phyloP scores from a whole-genome alignment of 64 coral and sea anemone genomes.

The Montipora sp. region DNA sequence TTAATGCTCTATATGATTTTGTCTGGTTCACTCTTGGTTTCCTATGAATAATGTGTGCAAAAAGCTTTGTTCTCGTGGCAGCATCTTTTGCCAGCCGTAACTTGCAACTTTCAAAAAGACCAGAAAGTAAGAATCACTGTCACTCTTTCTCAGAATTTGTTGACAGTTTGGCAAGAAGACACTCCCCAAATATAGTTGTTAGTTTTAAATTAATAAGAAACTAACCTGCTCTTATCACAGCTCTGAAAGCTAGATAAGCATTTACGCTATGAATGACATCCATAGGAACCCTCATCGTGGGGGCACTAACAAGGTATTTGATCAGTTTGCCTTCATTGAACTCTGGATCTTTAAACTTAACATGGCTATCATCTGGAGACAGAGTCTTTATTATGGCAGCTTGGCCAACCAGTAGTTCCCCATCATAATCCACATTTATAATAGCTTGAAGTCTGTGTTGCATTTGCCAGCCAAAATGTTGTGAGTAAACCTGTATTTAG shows the following conservation, averaged over 20 bases:
- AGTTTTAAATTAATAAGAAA: background rate
- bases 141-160: too few species aligned
- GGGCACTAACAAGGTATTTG: slow-evolving; percentile 73
- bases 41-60: too few species aligned
- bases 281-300: slow-evolving; percentile 74
- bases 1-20: too few species aligned
- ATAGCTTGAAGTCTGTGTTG: slow-evolving; percentile 69
- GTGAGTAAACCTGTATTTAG: slow-evolving; percentile 42
- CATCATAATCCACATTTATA: slow-evolving; percentile 40
- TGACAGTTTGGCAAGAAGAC: too few species aligned
- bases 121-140: too few species aligned
- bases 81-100: too few species aligned
- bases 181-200: too few species aligned
- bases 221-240: slow-evolving; percentile 73
- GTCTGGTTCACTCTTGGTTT: too few species aligned
- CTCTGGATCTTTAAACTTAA: slow-evolving; percentile 42
- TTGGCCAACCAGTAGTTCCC: slow-evolving; percentile 73
- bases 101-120: too few species aligned
- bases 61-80: too few species aligned
- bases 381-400: slow-evolving; percentile 63
- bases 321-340: slow-evolving; percentile 80
- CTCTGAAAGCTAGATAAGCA: slow-evolving; percentile 81
- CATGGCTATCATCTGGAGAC: slow-evolving; percentile 1
- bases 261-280: slow-evolving; percentile 72
- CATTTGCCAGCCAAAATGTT: slow-evolving; percentile 86